Percentiles rank a stretch among this genome's conserved stretches.
These are phyloP conservation scores for Lateolabrax maculatus DNA, from an alignment of 2,797 vertebrate genomes.

Conservation along the genomic window DNA sequence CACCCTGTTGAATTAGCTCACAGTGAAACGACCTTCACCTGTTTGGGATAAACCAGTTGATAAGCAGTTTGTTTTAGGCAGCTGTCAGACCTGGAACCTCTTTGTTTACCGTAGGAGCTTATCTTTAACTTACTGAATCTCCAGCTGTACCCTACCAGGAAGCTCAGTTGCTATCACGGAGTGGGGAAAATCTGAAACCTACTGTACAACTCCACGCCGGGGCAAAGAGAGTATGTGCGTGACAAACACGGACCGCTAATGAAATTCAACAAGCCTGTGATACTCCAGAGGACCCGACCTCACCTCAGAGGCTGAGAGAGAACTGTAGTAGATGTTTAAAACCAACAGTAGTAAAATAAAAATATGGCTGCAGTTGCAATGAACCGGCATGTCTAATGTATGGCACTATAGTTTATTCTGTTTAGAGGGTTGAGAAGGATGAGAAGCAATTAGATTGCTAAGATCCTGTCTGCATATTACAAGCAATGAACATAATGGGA, in stretches of 20 bases:
- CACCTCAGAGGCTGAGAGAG: constrained; percentile 1
- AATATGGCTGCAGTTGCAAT: constrained; percentile 4
- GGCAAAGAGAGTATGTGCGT: constrained; percentile 3
- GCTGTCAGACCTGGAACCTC: constrained; percentile 47
- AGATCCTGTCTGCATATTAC: not conserved
- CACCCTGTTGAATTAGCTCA: constrained; percentile 41
- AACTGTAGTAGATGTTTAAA: constrained; percentile 27
- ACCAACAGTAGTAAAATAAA: constrained; percentile 1
- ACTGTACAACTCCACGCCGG: constrained; percentile 10
- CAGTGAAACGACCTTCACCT: constrained; percentile 23
- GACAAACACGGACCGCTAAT: constrained; percentile 35
- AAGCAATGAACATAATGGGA: too few species aligned
- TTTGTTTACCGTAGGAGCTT: constrained; percentile 59
- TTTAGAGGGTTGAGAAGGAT: not conserved
- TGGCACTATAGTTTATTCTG: constrained; percentile 6
- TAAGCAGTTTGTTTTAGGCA: constrained; percentile 50
- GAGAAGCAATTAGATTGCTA: constrained; percentile 18
- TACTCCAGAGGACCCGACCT: constrained; percentile 41
- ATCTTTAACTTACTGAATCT: constrained; percentile 53
- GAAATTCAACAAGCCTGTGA: constrained; percentile 57
- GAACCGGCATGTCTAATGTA: constrained; percentile 1
- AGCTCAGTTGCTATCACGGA: not conserved
- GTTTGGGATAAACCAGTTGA: constrained; percentile 49
- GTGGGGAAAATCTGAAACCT: constrained; percentile 41
- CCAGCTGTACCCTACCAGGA: constrained; percentile 36